These are phyloP conservation scores for Zhuqinia jingwanae DNA, from an alignment of 2,888 invertebrate genomes.

Conservation along the genomic window DNA sequence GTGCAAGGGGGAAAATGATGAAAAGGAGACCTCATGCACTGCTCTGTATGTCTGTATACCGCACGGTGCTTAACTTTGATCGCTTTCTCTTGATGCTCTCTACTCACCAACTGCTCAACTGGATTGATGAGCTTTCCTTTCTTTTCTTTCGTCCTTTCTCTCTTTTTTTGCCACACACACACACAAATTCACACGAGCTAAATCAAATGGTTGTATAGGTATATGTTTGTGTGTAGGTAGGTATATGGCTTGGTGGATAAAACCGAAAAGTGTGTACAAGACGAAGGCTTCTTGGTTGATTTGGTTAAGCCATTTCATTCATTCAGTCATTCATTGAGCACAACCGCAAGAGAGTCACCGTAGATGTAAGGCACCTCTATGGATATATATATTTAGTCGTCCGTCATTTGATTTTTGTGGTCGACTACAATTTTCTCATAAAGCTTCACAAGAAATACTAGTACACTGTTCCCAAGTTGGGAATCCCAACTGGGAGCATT, in stretches of 20 bases:
- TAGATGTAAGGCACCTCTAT: no score
- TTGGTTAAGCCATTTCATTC: conserved; percentile 24
- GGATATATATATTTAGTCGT: no score
- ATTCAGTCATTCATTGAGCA: conserved; percentile 48
- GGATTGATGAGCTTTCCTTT: conserved; percentile 69
- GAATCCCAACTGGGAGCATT: conserved; percentile 43
- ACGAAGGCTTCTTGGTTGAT: not conserved
- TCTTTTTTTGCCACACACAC: not conserved
- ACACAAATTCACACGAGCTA: conserved; percentile 3
- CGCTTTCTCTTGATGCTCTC: conserved; percentile 46
- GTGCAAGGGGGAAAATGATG: conserved; percentile 28
- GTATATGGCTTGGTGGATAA: not conserved
- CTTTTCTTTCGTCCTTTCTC: conserved; percentile 26
- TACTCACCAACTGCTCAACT: conserved; percentile 51
- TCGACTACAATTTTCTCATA: conserved; percentile 17
- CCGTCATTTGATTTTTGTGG: conserved; percentile 17
- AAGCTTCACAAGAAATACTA: no score
- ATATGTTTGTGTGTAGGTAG: no score
- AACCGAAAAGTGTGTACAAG: not conserved
- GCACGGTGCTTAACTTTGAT: conserved; percentile 71
- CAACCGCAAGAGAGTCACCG: not conserved
- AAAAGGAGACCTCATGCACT: conserved; percentile 59
- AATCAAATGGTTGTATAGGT: no score
- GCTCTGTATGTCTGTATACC: no score
- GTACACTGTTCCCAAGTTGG: no score